Conservation (phyloP, 2,113 vertebrate genomes). For the Lonchura striata region DNA sequence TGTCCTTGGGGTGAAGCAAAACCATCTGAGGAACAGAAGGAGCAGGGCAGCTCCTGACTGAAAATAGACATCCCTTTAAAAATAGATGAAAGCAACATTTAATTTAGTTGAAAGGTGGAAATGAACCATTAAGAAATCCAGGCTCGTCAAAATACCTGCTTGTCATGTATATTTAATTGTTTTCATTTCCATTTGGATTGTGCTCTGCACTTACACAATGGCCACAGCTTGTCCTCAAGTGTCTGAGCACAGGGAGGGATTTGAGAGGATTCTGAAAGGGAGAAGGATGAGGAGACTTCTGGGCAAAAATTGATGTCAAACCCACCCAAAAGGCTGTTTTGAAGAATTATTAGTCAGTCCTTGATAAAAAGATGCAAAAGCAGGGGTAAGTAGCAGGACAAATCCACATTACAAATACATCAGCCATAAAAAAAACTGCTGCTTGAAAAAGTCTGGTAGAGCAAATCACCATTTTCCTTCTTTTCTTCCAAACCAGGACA, state of each 20-base stretch:
- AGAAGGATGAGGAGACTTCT: not conserved
- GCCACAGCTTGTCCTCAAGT: not conserved
- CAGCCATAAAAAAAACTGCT: not conserved
- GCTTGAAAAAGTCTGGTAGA: not conserved
- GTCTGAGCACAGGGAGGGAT: not conserved
- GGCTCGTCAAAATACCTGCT: not conserved
- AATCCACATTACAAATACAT: not conserved
- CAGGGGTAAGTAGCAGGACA: not conserved
- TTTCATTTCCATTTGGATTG: not conserved
- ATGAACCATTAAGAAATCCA: not conserved
- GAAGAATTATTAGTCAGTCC: not conserved
- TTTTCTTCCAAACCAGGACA: not conserved
- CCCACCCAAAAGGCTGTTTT: not conserved
- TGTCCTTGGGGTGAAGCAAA: not conserved
- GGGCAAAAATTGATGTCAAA: not conserved
- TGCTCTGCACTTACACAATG: not conserved
- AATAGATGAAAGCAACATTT: slow-evolving; percentile 19
- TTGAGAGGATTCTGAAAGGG: not conserved
- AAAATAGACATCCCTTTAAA: slow-evolving; percentile 6
- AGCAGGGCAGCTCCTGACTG: not conserved
- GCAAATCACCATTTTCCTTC: not conserved
- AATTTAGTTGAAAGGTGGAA: not conserved
- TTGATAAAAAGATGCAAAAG: not conserved
- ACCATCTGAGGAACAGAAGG: not conserved
- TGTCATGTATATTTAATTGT: not conserved